A percentile compares a stretch with the other conserved stretches of the same genome.
Evolutionary conservation across 2,113 vertebrate species (phyloP).

Genomic region (Poeciliopsis turrubarensis): DNA sequence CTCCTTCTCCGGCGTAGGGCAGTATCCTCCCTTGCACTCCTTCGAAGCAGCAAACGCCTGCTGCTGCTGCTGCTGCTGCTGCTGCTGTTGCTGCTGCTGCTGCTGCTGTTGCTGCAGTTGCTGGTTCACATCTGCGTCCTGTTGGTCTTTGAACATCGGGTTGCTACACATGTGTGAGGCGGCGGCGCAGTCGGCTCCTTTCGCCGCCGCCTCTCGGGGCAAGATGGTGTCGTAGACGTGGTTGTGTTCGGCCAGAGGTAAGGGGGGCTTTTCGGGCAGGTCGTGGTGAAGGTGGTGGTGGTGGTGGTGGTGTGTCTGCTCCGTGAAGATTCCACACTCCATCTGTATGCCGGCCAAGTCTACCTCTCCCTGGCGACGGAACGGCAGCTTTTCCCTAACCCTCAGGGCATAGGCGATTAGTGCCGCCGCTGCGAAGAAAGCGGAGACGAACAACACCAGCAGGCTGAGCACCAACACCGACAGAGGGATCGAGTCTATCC

Average conservation of each 20-base stretch:
- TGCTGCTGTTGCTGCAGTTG: conserved; percentile 57
- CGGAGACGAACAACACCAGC: conserved; percentile 89
- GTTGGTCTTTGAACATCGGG: conserved; percentile 88
- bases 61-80: conserved; percentile 69
- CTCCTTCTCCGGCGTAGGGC: conserved; percentile 87
- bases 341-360: conserved; percentile 90
- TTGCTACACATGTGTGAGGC: conserved; percentile 86
- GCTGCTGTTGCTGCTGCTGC: conserved; percentile 69
- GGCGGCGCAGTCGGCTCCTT: conserved; percentile 14
- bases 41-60: conserved; percentile 76
- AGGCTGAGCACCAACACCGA: conserved; percentile 91
- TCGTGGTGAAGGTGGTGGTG: conserved; percentile 59
- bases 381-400: conserved; percentile 88
- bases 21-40: conserved; percentile 81
- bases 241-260: conserved; percentile 65
- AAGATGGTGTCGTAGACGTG: conserved; percentile 92
- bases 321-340: conserved; percentile 90
- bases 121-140: conserved; percentile 74
- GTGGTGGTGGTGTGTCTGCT: conserved; percentile 73
- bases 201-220: conserved; percentile 71
- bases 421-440: conserved; percentile 90
- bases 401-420: conserved; percentile 90
- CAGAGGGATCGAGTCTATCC: conserved; percentile 88
- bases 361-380: conserved; percentile 87
- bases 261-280: conserved; percentile 85